A percentile compares a stretch with the other conserved stretches of the same genome.
These are phyloP conservation scores for Lordiphosa mommai DNA, from an alignment of 1,140 invertebrate genomes.

Conservation along the genomic window DNA sequence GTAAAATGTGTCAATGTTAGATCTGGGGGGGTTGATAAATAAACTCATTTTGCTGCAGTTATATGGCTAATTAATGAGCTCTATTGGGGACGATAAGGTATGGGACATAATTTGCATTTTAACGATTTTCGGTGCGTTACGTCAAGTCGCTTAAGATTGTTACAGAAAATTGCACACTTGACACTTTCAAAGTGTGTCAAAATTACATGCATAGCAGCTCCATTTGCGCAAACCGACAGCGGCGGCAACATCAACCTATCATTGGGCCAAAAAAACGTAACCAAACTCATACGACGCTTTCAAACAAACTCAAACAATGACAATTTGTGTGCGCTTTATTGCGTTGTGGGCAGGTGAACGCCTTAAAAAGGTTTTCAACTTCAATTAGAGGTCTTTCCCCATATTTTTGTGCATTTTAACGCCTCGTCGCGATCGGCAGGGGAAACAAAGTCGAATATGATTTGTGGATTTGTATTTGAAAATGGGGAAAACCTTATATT, in stretches of 20 bases:
- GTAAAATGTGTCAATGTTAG: conserved; percentile 60
- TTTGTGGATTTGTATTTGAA: conserved; percentile 28
- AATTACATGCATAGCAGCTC: conserved; percentile 34
- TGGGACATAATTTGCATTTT: conserved; percentile 24
- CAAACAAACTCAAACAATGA: conserved; percentile 11
- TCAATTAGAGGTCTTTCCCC: conserved; percentile 29
- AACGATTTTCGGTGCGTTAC: conserved; percentile 22
- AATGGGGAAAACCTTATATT: too few species aligned
- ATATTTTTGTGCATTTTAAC: neutral
- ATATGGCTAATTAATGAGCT: conserved; percentile 15
- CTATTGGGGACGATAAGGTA: neutral
- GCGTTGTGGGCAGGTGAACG: neutral
- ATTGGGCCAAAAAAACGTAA: conserved; percentile 32
- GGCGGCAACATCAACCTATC: conserved; percentile 21
- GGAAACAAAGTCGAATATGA: conserved; percentile 9
- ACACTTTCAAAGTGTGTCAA: conserved; percentile 49
- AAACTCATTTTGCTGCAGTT: neutral
- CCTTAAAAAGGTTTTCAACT: conserved; percentile 42
- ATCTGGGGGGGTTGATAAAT: conserved; percentile 26
- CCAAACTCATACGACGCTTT: conserved; percentile 21
- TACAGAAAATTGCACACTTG: conserved; percentile 55
- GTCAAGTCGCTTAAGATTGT: conserved; percentile 27
- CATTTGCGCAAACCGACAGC: conserved; percentile 39
- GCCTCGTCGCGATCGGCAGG: too few species aligned
- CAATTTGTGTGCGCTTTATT: conserved; percentile 10